Evolutionary conservation across 2,113 vertebrate genomes (phyloP).

Genomic region (Paedocypris sp.): DNA sequence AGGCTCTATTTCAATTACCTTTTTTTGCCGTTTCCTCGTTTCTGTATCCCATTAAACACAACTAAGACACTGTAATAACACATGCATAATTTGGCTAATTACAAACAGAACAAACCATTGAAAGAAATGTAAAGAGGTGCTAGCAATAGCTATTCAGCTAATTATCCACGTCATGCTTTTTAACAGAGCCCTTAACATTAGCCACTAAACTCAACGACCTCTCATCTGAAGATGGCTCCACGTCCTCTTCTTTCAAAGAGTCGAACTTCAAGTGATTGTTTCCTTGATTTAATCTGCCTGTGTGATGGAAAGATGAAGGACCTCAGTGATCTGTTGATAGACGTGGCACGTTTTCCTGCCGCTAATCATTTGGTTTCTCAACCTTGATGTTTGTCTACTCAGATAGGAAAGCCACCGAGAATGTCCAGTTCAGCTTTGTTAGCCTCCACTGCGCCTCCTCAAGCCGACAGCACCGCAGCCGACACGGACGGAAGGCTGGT

Average conservation of each 20-base stretch:
- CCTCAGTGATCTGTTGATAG: no score
- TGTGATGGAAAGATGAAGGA: no score
- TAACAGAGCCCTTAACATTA: slow-evolving; percentile 33
- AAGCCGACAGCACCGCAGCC: slow-evolving; percentile 59
- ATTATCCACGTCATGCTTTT: slow-evolving; percentile 51
- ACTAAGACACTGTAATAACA: no score
- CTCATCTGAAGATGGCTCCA: slow-evolving; percentile 34
- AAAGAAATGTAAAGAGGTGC: slow-evolving; percentile 40
- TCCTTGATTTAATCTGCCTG: no score
- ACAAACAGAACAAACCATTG: no score
- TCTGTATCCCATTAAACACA: no score
- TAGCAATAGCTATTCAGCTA: no score
- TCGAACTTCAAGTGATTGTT: no score
- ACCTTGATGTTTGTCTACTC: slow-evolving; percentile 54
- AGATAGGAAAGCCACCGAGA: slow-evolving; percentile 85
- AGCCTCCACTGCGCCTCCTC: slow-evolving; percentile 81
- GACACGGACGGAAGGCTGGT: slow-evolving; percentile 63
- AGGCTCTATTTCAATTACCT: no score
- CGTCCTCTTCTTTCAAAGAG: slow-evolving; percentile 6
- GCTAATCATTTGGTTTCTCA: not conserved
- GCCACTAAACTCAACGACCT: slow-evolving; percentile 49
- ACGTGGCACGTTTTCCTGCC: no score
- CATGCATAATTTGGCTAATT: no score
- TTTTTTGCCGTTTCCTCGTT: no score
- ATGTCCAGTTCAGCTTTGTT: slow-evolving; percentile 78